Conservation (phyloP, 2,113 vertebrate species). For the Toxostoma redivivum region DNA sequence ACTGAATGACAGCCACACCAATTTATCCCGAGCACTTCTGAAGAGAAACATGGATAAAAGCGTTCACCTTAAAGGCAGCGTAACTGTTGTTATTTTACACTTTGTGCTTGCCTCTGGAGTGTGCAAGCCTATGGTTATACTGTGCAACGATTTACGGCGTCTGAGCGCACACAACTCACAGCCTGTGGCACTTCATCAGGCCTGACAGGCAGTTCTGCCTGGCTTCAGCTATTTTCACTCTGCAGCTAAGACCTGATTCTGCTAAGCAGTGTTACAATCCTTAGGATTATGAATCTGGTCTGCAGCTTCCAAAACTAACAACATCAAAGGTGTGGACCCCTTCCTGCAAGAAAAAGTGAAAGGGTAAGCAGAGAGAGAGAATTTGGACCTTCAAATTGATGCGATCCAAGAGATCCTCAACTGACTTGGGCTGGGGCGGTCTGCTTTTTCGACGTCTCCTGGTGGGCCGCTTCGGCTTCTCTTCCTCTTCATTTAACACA, state of each 20-base stretch:
- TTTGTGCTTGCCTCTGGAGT: not conserved
- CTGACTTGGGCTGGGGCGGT: slow-evolving; percentile 91
- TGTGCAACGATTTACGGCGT: rapidly evolving
- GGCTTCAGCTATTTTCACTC: not conserved
- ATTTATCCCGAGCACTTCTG: not conserved
- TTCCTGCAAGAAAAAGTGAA: not conserved
- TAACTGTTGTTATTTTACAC: not conserved
- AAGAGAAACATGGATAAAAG: not conserved
- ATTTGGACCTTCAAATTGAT: slow-evolving; percentile 89
- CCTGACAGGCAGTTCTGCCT: not conserved
- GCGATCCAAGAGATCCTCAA: slow-evolving; percentile 94
- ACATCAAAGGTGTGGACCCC: not conserved
- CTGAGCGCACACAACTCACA: not conserved
- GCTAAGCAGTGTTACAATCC: not conserved
- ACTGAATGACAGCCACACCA: not conserved
- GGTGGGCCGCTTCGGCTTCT: slow-evolving; percentile 90
- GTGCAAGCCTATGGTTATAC: not conserved
- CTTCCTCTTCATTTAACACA: slow-evolving; percentile 89
- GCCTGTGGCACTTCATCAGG: not conserved
- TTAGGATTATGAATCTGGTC: not conserved
- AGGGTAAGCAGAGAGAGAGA: not conserved
- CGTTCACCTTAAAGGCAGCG: not conserved
- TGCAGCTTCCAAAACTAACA: not conserved
- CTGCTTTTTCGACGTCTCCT: slow-evolving; percentile 87
- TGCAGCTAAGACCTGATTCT: not conserved